Evolutionary conservation across 92 coral and sea anemone genomes (phyloP).

Genomic region (Anthopleura xanthogrammica): DNA sequence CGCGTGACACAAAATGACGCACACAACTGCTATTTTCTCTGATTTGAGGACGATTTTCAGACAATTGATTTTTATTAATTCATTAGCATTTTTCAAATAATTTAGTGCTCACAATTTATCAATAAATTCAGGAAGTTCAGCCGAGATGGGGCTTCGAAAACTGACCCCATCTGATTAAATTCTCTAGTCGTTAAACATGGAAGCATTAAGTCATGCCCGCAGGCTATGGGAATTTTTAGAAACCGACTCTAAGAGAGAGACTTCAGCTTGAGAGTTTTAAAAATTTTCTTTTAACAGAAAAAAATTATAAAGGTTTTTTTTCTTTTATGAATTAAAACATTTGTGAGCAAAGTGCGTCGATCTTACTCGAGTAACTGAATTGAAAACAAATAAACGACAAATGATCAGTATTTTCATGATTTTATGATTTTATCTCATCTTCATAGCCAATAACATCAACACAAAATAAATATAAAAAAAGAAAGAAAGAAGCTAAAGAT

Average conservation of each 20-base stretch:
- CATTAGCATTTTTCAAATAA: background rate
- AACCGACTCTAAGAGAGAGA: background rate
- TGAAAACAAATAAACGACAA: background rate
- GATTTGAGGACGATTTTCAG: background rate
- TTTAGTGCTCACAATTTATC: background rate
- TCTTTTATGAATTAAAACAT: background rate
- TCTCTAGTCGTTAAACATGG: background rate
- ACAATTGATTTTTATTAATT: background rate
- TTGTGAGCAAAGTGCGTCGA: background rate
- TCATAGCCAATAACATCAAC: background rate
- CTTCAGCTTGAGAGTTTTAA: background rate
- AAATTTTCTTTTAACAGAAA: background rate
- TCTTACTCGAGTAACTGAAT: background rate
- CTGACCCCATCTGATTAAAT: background rate
- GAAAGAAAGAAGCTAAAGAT: no score
- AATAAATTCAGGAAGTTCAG: conserved; percentile 4
- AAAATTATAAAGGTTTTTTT: background rate
- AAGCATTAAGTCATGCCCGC: background rate
- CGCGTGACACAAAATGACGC: background rate
- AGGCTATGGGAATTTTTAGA: background rate
- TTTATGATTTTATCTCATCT: background rate
- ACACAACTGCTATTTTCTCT: background rate
- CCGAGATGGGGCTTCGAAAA: background rate
- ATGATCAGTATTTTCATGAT: background rate
- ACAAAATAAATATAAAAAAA: background rate